Conservation (phyloP, 2,797 vertebrate genomes). For the Leptatherina wallacei region DNA sequence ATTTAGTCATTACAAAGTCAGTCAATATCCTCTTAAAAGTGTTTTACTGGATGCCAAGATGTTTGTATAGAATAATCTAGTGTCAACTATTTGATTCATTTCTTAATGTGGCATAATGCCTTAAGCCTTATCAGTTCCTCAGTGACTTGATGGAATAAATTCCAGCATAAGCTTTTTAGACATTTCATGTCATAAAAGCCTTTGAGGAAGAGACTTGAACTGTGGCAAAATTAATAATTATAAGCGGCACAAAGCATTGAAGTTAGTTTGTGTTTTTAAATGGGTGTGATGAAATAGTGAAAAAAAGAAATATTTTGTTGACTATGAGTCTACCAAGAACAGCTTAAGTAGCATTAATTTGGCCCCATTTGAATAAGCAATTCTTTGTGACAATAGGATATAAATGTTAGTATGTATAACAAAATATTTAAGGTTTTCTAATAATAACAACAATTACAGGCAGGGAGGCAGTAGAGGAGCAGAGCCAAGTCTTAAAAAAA, state of each 20-base stretch:
- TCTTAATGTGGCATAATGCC: not conserved
- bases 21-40: not conserved
- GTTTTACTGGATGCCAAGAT: not conserved
- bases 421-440: not conserved
- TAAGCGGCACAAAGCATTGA: not conserved
- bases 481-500: not conserved
- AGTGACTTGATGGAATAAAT: not conserved
- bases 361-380: not conserved
- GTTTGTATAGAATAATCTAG: not conserved
- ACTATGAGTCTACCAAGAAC: not conserved
- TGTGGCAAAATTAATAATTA: not conserved
- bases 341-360: not conserved
- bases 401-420: not conserved
- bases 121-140: not conserved
- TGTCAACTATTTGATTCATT: not conserved
- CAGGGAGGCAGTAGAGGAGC: not conserved
- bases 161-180: not conserved
- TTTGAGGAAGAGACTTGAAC: not conserved
- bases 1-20: not conserved
- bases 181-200: not conserved
- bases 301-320: not conserved
- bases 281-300: not conserved
- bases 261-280: not conserved
- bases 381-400: not conserved
- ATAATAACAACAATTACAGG: slow-evolving; percentile 1